phyloP scores from a whole-genome alignment of 2,797 vertebrate genomes.

The Sorex maritimensis region DNA sequence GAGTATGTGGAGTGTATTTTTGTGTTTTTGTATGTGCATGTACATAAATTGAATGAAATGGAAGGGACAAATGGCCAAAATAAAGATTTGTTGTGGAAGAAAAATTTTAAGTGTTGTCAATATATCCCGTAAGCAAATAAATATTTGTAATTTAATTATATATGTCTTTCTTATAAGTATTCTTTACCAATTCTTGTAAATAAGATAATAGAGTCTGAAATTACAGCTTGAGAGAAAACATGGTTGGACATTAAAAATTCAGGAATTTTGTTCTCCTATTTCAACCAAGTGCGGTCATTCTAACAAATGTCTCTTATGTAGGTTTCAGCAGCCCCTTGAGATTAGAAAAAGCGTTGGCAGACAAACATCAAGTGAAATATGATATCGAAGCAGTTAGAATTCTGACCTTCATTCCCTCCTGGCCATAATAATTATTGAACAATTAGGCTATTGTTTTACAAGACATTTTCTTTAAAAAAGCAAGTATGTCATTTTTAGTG shows the following conservation, averaged over 20 bases:
- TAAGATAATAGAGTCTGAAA: constrained; percentile 57
- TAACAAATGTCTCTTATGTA: constrained; percentile 53
- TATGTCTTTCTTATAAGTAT: constrained; percentile 27
- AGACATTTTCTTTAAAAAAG: constrained; percentile 57
- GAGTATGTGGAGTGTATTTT: neutral
- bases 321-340: constrained; percentile 57
- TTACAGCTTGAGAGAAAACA: constrained; percentile 11
- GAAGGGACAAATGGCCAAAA: neutral
- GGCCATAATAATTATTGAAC: constrained; percentile 62
- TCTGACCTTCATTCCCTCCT: constrained; percentile 56
- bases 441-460: constrained; percentile 73
- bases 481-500: neutral
- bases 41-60: neutral
- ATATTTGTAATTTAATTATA: neutral
- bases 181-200: constrained; percentile 47
- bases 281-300: constrained; percentile 39
- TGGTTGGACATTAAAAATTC: constrained; percentile 57
- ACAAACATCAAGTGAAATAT: constrained; percentile 71
- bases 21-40: neutral
- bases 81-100: constrained; percentile 6
- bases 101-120: constrained; percentile 14
- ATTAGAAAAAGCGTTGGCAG: constrained; percentile 61
- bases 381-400: constrained; percentile 56
- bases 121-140: too few species aligned
- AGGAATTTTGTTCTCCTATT: constrained; percentile 64